Percentiles rank a stretch among this genome's conserved stretches.
Evolutionary conservation across 2,888 invertebrate genomes (phyloP).

Genomic region (Pachliopta kotzebuea): DNA sequence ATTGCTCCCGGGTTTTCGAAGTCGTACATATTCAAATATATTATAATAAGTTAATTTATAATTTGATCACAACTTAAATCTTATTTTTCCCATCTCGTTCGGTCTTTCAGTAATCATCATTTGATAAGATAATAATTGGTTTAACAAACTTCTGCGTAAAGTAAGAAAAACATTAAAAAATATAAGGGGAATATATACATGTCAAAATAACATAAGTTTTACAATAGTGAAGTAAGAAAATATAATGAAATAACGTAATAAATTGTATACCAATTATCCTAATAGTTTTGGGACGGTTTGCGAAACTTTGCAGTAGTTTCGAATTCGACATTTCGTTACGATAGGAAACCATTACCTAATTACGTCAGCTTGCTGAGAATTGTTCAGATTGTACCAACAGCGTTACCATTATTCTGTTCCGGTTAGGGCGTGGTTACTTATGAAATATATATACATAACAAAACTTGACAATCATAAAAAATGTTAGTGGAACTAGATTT

Average conservation of each 20-base stretch:
- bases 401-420: too few relatives aligned
- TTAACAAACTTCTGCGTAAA: background rate
- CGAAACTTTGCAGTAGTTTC: background rate
- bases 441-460: too few relatives aligned
- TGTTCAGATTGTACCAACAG: background rate
- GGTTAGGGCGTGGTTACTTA: background rate
- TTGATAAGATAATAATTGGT: background rate
- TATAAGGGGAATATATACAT: too few relatives aligned
- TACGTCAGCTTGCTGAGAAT: constrained; percentile 1
- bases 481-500: too few relatives aligned
- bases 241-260: background rate
- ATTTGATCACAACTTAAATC: background rate
- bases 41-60: background rate
- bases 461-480: too few relatives aligned
- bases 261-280: background rate
- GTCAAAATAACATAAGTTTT: too few relatives aligned
- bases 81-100: background rate
- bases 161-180: too few relatives aligned
- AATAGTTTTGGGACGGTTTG: constrained; percentile 1
- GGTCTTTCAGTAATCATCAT: background rate
- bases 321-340: background rate
- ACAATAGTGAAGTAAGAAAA: background rate
- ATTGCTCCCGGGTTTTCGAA: background rate
- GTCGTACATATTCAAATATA: background rate
- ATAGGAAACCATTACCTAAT: background rate